Evolutionary conservation across 2,888 invertebrate genomes (phyloP).

Genomic region (Synergus laeviventris): DNA sequence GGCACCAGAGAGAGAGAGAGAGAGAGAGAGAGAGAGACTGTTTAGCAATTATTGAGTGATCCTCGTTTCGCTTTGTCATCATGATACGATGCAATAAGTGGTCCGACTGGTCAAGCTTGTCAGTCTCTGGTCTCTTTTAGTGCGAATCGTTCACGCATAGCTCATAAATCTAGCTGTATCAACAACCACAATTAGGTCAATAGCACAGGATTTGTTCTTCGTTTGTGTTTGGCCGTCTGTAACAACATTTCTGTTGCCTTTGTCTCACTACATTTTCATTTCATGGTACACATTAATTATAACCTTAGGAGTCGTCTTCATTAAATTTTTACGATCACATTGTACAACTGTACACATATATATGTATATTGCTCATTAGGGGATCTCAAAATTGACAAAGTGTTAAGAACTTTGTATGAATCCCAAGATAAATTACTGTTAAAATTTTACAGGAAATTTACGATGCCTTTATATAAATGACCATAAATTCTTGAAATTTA

Average conservation of each 20-base stretch:
- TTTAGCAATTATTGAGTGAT: neutral
- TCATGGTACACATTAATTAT: no score
- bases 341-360: no score
- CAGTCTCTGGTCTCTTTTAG: neutral
- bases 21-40: neutral
- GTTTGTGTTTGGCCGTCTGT: neutral
- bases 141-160: neutral
- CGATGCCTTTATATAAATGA: no score
- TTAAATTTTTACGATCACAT: no score
- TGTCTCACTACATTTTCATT: no score
- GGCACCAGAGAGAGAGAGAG: neutral
- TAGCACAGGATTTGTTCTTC: neutral
- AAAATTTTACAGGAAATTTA: no score
- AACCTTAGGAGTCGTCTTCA: no score
- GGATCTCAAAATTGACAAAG: no score
- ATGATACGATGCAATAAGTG: neutral
- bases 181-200: neutral
- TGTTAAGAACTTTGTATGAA: no score
- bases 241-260: neutral
- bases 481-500: no score
- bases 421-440: no score
- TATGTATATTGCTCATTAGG: no score
- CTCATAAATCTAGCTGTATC: neutral
- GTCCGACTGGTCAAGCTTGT: neutral
- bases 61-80: neutral